A percentile compares a stretch with the other conserved stretches of the same genome.
These are phyloP conservation scores for Peromyscus maniculatus DNA, from an alignment of 2,113 vertebrate genomes.

Conservation along the genomic window DNA sequence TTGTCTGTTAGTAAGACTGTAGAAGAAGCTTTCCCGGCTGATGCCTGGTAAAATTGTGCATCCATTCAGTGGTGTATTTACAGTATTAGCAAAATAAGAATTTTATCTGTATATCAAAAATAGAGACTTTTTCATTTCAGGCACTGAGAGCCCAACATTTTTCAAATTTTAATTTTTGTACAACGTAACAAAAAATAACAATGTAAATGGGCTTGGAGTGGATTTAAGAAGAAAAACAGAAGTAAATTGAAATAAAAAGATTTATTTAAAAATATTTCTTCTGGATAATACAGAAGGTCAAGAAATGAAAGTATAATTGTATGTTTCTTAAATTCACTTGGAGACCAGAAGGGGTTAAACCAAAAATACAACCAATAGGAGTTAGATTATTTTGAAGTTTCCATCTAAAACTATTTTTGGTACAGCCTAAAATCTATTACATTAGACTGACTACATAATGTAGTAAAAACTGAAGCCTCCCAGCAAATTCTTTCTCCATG, in stretches of 20 bases:
- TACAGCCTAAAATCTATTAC: background rate
- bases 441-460: background rate
- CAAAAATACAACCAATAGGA: background rate
- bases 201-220: background rate
- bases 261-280: background rate
- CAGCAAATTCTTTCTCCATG: background rate
- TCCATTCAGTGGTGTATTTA: background rate
- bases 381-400: background rate
- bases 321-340: background rate
- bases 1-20: background rate
- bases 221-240: background rate
- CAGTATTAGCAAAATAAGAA: background rate
- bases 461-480: background rate
- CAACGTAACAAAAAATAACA: background rate
- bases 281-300: background rate
- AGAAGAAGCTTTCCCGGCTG: background rate
- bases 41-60: background rate
- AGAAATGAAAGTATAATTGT: background rate
- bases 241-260: background rate
- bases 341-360: background rate
- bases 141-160: background rate
- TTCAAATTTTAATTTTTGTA: background rate
- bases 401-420: background rate
- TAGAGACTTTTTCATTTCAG: background rate
- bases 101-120: background rate